Evolutionary conservation across 2,888 invertebrate species (phyloP), one percentile per base, ranked within the genome.

Genomic region (Cephus pulcher): DNA sequence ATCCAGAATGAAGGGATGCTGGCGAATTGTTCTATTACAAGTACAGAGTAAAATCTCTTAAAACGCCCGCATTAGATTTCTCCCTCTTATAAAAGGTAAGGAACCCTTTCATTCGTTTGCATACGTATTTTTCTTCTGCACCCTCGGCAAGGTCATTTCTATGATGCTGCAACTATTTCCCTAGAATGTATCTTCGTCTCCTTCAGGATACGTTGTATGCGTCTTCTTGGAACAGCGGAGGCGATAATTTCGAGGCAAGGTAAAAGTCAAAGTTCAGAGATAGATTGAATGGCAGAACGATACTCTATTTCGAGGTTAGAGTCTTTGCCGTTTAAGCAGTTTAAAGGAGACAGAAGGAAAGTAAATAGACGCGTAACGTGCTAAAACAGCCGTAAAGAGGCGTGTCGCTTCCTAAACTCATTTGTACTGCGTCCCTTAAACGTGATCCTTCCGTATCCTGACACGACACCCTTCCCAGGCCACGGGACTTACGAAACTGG

Each of bases 371-470:
- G 68, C 75, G 84, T 83, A 85, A 86, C 80, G 81, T 76, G 81
- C 37, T 74, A 80, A 76, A 78, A 79, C 90, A 89, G 89, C 88
- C 90, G 89, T 82, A 82, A 86, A 84, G 87, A 85, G 90, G 90
- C 90, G 90, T 90, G 89, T 75, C 90, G 87, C 85, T 90, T 90
- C 91, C 90, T 87, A 82, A 88, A 91, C 86, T 88, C 88, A 90
- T 91, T 91, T 90, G 88, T 90, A 84, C 80, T 79, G 80, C 80
- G 82, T 76, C 79, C 80, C 82, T 34, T 79, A 85, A 89, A 90
- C 89, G 90, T 90, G 90, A 90, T 90, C 88, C 88, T 89, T 86
- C 84, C 83, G 69, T 37, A 76, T 83, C 82, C 78, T 81, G 77
- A 11, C 12, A 15, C n/a, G 34, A 71, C 56, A 73, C 68, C 75